Base-by-base conservation (phyloP, 1,140 invertebrate species). In the Ectropis grisescens region DNA sequence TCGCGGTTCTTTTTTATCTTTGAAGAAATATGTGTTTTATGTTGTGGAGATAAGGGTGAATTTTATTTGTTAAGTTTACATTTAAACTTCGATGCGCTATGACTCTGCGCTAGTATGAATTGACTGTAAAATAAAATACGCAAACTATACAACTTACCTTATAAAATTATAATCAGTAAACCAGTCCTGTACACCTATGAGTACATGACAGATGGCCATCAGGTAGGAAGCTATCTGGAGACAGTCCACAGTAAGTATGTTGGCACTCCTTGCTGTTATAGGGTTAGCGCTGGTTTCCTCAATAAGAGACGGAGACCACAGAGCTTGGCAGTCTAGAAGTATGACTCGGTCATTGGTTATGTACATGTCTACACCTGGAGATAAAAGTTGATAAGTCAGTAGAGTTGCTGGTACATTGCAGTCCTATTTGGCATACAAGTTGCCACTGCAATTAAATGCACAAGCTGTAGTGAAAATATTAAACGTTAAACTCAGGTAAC, bases 141-240 rank as follows among this genome's bases (percentile, higher is more conserved):
- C n/a, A n/a, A n/a, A n/a, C n/a, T n/a, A n/a, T n/a, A 19, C 16
- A 3, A 19, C 3, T 31, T 37, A 83, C 81, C 78, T 82, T 36
- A 86, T 37, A 47, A 86, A 84, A 43, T 85, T 85, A 35, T 86
- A 87, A 80, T 95, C 93, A 11, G 91, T 84, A 61, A 93, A 93
- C 89, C 90, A 94, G 65, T 97, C 94, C 60, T 96, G 89, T 0
- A 93, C 89, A 29, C 95, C 85, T 34, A 97, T 85, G 2, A 97
- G 84, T 0, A 95, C 86, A 74, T 97, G 94, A 61, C 94, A 96
- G n/a, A 96, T 89, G 8, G 91, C 90, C 72, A 96, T 88, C 13
- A 97, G 67, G 67, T 94, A 94, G 5, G 93, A 89, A 12, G 91
- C 85, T 29, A 93, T 84, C 62, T 97, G 93, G 11, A 96, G 69